Evolutionary conservation across 2,888 invertebrate species (phyloP), one percentile per base, ranked within the genome.

Genomic region (Bruchidius siliquastri): DNA sequence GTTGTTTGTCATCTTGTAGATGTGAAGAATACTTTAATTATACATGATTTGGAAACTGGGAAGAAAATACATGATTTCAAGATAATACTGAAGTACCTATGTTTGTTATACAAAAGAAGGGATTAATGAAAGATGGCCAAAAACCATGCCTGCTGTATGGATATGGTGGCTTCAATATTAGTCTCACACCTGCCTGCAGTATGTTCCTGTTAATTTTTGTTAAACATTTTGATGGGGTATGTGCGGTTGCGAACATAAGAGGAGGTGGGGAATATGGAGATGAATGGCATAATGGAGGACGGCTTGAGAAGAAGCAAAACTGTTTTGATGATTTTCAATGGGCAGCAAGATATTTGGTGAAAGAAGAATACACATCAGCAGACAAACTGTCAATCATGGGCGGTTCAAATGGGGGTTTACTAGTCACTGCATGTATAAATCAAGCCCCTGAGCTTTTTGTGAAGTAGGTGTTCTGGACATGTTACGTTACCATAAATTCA

Each of bases 231-330:
- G 90, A 93, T 84, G 98, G 98, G 0, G 90, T 98, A 72, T 90
- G 96, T 77, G 98, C 96, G 20, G 90, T 97, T 78, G 94, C 99
- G 26, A 99, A 99, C 88, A 93, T 99, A 73, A 90, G 99, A 71
- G 99, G 99, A 73, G 99, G 99, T 83, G 97, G 97, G 13, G 99
- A 99, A 86, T 99, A 98, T 86, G 99, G 99, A 69, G 96, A 98
- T 86, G 92, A 93, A 80, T 99, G 99, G 99, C 98, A 99, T 88
- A 95, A 97, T 85, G 94, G 90, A 6, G 99, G 98, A 0, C 92
- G 95, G 21, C 89, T 95, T 76, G 90, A 92, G 1, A 96, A 97
- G 84, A 99, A 99, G 85, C 98, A 99, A 88, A 99, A 99, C 87
- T 95, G 94, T 70, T 99, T 99, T 86, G 95, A 98, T 87, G 99